Conservation (phyloP, 2,113 vertebrate species). For the Thomomys bottae region DNA sequence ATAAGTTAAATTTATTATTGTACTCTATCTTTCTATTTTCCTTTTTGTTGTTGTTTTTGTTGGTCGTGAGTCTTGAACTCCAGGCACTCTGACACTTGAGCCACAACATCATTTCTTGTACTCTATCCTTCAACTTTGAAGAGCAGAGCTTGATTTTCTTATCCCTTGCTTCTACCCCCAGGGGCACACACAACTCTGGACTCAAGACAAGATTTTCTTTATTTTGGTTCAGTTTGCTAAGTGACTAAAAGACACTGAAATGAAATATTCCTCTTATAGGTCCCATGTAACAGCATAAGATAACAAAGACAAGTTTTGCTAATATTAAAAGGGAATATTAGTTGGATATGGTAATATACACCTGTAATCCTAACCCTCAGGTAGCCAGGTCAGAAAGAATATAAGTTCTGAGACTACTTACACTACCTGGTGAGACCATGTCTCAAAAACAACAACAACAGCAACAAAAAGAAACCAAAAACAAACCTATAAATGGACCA, state of each 20-base stretch:
- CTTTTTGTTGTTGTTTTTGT: not conserved
- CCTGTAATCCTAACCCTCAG: not conserved
- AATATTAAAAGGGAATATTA: not conserved
- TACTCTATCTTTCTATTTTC: not conserved
- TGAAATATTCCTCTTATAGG: not conserved
- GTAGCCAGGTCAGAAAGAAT: too few species aligned
- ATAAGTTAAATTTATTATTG: not conserved
- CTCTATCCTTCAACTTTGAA: not conserved
- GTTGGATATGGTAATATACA: not conserved
- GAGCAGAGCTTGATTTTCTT: not conserved
- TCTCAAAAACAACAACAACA: not conserved
- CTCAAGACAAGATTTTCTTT: not conserved
- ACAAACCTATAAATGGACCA: too few species aligned
- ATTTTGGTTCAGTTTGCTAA: not conserved
- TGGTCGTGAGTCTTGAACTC: too few species aligned
- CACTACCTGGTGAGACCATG: too few species aligned
- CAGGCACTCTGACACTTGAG: too few species aligned
- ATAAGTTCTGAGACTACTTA: not conserved
- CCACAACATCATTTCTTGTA: too few species aligned
- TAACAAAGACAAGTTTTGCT: not conserved
- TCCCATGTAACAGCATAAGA: not conserved
- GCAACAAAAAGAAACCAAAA: too few species aligned
- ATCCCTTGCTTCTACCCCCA: fast-evolving
- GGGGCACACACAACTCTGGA: fast-evolving
- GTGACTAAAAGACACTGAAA: not conserved